Percentiles rank a stretch among this genome's conserved stretches.
These are phyloP conservation scores for Epistrophella euchroma DNA, from an alignment of 2,888 invertebrate genomes.

Conservation along the genomic window DNA sequence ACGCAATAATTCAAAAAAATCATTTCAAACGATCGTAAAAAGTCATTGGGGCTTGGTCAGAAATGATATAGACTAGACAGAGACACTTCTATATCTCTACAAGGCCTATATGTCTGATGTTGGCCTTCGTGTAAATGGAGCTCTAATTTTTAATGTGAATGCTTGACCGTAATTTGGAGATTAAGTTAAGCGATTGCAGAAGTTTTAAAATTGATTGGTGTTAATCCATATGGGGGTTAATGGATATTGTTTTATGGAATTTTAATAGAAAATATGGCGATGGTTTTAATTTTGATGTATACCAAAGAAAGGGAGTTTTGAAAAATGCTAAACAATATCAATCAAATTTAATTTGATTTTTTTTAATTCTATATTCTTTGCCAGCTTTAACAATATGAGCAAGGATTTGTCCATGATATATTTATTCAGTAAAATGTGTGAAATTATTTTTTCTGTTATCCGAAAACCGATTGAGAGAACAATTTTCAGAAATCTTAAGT, in stretches of 20 bases:
- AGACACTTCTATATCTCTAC: not conserved
- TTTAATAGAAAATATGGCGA: not conserved
- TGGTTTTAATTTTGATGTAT: not conserved
- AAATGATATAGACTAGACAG: too few relatives aligned
- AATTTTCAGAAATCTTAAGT: too few relatives aligned
- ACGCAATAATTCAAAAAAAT: slow-evolving; percentile 65
- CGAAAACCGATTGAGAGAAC: too few relatives aligned
- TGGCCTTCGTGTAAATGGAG: slow-evolving; percentile 43
- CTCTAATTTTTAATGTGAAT: slow-evolving; percentile 63
- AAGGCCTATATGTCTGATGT: not conserved
- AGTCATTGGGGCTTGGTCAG: slow-evolving; percentile 22
- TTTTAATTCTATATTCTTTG: too few relatives aligned
- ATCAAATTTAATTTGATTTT: not conserved
- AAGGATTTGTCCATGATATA: too few relatives aligned
- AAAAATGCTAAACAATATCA: not conserved
- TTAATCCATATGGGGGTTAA: not conserved
- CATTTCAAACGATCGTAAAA: slow-evolving; percentile 49
- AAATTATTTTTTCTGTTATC: too few relatives aligned
- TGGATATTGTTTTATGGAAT: not conserved
- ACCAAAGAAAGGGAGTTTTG: not conserved
- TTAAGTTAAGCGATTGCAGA: slow-evolving; percentile 36
- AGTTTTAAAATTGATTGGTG: slow-evolving; percentile 3
- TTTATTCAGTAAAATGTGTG: too few relatives aligned
- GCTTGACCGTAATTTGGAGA: slow-evolving; percentile 40
- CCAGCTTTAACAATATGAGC: too few relatives aligned